Evolutionary conservation across 2,888 invertebrate species (phyloP).

Genomic region (Pterostichus niger): DNA sequence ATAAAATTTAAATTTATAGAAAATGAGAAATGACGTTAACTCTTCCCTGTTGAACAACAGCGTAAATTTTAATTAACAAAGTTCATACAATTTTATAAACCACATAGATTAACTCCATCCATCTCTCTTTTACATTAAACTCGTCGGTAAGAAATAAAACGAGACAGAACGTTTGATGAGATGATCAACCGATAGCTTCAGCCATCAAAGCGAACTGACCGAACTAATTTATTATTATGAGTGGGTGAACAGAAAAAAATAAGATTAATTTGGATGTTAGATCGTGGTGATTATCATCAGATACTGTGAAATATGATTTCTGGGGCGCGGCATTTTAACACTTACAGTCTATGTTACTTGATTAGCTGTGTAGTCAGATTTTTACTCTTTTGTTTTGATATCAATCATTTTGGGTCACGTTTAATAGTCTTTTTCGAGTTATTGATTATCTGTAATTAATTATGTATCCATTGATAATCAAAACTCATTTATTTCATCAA

Average conservation of each 20-base stretch:
- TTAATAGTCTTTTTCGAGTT: background rate
- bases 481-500: no score
- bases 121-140: background rate
- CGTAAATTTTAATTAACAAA: no score
- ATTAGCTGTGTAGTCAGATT: background rate
- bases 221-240: constrained; percentile 18
- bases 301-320: constrained; percentile 22
- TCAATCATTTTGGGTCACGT: background rate
- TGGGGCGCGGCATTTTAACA: constrained; percentile 14
- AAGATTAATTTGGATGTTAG: constrained; percentile 28
- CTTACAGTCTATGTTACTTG: background rate
- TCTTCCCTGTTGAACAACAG: no score
- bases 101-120: background rate
- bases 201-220: constrained; percentile 1
- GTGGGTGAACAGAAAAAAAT: constrained; percentile 27
- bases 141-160: background rate
- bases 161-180: background rate
- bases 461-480: background rate
- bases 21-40: no score
- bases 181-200: constrained; percentile 2
- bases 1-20: no score
- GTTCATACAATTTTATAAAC: background rate
- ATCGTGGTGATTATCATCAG: constrained; percentile 25
- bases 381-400: constrained; percentile 18
- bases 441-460: constrained; percentile 39